Conservation (phyloP, 2,888 invertebrate genomes). For the Boloria euphrosyne region DNA sequence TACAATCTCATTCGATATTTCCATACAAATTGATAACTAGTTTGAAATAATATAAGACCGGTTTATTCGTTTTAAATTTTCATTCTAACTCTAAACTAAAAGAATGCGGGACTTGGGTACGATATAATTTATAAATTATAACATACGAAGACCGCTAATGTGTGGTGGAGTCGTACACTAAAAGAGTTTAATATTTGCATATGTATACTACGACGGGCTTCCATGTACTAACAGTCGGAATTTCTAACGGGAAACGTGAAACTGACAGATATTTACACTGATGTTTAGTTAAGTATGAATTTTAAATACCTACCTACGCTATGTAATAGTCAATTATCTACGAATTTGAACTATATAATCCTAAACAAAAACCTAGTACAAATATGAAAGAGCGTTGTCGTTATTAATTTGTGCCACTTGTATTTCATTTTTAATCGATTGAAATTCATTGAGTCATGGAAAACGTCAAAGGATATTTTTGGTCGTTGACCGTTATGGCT, state of each 20-base stretch:
- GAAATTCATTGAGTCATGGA: not conserved
- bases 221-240: slow-evolving; percentile 10
- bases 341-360: not conserved
- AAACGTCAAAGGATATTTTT: slow-evolving; percentile 1
- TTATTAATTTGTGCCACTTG: not conserved
- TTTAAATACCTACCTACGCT: not conserved
- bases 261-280: slow-evolving; percentile 5
- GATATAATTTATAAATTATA: not conserved
- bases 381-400: not conserved
- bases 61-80: slow-evolving; percentile 58
- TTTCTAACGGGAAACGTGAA: slow-evolving; percentile 21
- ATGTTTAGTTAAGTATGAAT: slow-evolving; percentile 7
- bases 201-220: slow-evolving; percentile 10
- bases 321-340: not conserved
- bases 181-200: slow-evolving; percentile 25
- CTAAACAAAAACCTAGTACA: not conserved
- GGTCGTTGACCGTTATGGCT: slow-evolving; percentile 2
- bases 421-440: not conserved
- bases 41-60: slow-evolving; percentile 47
- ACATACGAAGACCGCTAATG: not conserved
- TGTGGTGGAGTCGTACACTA: slow-evolving; percentile 4
- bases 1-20: slow-evolving; percentile 45
- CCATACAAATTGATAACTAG: slow-evolving; percentile 55
- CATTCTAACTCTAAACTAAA: slow-evolving; percentile 32
- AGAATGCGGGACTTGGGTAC: slow-evolving; percentile 30